A percentile compares a stretch with the other conserved stretches of the same genome.
Conservation (phyloP, 2,797 vertebrate genomes). For the Anguilla megastoma region DNA sequence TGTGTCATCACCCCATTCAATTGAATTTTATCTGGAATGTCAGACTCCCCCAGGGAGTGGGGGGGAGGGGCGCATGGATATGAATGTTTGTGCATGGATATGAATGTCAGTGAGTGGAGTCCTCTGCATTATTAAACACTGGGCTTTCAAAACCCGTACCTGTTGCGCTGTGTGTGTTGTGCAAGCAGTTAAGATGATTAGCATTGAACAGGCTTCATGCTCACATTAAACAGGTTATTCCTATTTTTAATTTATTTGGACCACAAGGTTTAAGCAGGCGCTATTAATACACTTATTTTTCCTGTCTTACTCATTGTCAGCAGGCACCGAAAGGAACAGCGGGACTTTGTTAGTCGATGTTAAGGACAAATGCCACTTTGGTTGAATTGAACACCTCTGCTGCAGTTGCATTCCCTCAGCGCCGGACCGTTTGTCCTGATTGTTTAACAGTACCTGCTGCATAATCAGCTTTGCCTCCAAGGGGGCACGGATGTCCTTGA, state of each 20-base stretch:
- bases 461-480: background rate
- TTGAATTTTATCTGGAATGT: constrained; percentile 7
- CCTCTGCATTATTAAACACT: background rate
- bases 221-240: background rate
- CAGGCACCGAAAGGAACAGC: background rate
- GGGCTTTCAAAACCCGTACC: background rate
- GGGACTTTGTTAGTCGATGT: background rate
- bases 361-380: background rate
- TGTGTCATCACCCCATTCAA: background rate
- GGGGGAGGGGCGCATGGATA: background rate
- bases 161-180: background rate
- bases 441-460: background rate
- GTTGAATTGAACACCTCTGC: background rate
- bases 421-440: background rate
- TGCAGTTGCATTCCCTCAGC: background rate
- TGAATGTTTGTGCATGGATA: background rate
- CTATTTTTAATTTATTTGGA: background rate
- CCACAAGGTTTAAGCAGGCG: background rate
- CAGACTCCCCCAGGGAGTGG: background rate
- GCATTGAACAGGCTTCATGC: background rate
- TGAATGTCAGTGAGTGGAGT: background rate
- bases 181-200: background rate
- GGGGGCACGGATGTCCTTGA: background rate
- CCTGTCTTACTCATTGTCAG: background rate
- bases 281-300: background rate